Evolutionary conservation across 2,797 vertebrate genomes (phyloP), one percentile per base, ranked within the genome.

Genomic region (Platyrinchus mystaceus): DNA sequence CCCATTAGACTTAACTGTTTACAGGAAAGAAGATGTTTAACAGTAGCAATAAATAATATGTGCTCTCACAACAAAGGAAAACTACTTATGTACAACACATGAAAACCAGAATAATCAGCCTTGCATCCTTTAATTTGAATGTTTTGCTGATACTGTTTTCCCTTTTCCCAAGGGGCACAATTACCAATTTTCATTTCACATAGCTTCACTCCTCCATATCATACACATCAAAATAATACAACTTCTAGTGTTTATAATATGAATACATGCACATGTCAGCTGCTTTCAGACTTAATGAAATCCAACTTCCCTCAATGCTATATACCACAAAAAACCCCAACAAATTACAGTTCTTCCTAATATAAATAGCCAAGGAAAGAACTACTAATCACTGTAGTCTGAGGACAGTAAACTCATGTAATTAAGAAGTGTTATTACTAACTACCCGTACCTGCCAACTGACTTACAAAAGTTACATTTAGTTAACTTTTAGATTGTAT

Each of bases 251-350:
- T 90, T 91, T 67, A 95, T 39, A 56, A 52, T 41, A 68, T 3
- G 15, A 62, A 53, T 39, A 36, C 6, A 12, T 16, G 30, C 62
- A 75, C 41, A 37, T 92, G 56, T 71, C 83, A 92, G 82, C 21
- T 41, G 47, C 50, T 86, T 96, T 97, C 56, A 93, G 91, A 93
- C 91, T 87, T 97, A 96, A 95, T 94, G 91, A 97, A 97, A 96
- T 68, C 69, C 56, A 95, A 84, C 18, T 84, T 60, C 27, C 53
- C 36, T 84, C 77, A 79, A 44, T 84, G 26, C 10, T 53, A 14
- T 4, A 62, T 3, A 90, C 86, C 96, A 53, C 13, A 94, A 90
- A 93, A 74, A 27, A 46, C 5, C 5, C 10, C 28, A 6, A 52
- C 50, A 30, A 52, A 30, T 37, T 83, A 58, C 39, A 80, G 52